A percentile compares a stretch with the other conserved stretches of the same genome.
phyloP scores from a whole-genome alignment of 2,113 vertebrate genomes.

The Thermophis baileyi region DNA sequence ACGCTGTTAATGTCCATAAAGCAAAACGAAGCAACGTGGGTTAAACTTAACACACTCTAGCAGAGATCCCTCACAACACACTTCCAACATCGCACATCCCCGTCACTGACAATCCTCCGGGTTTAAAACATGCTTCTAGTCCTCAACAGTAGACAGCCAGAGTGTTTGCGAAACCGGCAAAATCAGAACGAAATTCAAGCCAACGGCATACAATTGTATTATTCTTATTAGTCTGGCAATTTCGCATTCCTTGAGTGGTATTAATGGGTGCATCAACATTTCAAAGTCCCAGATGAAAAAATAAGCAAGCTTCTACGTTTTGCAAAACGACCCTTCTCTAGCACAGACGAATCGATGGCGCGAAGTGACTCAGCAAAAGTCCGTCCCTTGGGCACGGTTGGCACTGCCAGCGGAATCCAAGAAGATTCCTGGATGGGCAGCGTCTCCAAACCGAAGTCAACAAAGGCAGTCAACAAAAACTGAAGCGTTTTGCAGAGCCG shows the following conservation, averaged over 20 bases:
- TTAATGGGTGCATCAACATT: neutral
- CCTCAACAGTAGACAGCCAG: neutral
- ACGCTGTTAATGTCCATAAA: neutral
- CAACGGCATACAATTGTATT: neutral
- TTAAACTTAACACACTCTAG: neutral
- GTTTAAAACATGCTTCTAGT: neutral
- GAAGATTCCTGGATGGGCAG: neutral
- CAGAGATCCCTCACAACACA: neutral
- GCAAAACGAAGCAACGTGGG: neutral
- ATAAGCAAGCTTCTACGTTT: neutral
- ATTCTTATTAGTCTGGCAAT: neutral
- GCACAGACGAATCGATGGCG: neutral
- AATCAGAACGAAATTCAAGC: neutral
- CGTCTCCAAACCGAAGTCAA: neutral
- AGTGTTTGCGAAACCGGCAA: neutral
- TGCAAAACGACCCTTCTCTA: neutral
- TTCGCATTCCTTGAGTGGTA: neutral
- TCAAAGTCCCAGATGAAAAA: neutral
- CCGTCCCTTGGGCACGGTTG: neutral
- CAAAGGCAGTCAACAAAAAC: neutral
- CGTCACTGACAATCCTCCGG: neutral
- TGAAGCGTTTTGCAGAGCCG: rapidly evolving
- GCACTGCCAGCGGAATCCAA: neutral
- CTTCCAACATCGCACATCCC: neutral
- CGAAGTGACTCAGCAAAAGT: neutral